A percentile compares a stretch with the other conserved stretches of the same genome.
phyloP scores from a whole-genome alignment of 1,140 invertebrate species.

The Daktulosphaira vitifoliae region DNA sequence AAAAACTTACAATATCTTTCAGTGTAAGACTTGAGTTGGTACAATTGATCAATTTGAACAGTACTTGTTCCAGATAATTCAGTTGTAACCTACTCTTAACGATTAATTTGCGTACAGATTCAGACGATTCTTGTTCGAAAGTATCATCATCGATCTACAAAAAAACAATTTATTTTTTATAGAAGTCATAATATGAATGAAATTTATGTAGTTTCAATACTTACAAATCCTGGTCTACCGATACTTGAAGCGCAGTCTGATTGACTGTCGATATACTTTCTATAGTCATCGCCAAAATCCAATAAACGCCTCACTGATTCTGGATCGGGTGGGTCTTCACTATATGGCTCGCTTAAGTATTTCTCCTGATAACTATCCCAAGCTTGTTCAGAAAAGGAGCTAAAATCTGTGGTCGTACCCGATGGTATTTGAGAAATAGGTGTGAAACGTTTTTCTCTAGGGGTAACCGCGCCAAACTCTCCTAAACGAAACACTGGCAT shows the following conservation, averaged over 20 bases:
- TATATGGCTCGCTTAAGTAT: constrained; percentile 83
- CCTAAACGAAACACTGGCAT: constrained; percentile 49
- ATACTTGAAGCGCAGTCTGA: constrained; percentile 72
- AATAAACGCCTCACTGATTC: constrained; percentile 69
- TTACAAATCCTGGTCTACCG: constrained; percentile 42
- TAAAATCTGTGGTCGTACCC: constrained; percentile 47
- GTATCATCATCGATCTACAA: constrained; percentile 38
- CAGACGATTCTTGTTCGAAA: constrained; percentile 47
- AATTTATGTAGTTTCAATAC: neutral
- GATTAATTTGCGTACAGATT: constrained; percentile 51
- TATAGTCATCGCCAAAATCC: constrained; percentile 85
- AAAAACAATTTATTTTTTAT: neutral
- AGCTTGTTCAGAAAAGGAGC: constrained; percentile 76
- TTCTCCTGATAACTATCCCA: constrained; percentile 68
- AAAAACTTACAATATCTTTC: constrained; percentile 47
- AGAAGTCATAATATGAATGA: neutral
- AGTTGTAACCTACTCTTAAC: constrained; percentile 50
- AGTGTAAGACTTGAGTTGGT: constrained; percentile 42
- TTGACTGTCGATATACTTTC: constrained; percentile 76
- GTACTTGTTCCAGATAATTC: constrained; percentile 49
- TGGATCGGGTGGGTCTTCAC: constrained; percentile 72
- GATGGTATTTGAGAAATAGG: constrained; percentile 3
- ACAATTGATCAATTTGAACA: constrained; percentile 45
- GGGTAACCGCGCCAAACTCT: constrained; percentile 42
- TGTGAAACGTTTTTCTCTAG: constrained; percentile 45